Base-by-base conservation (phyloP, 2,888 invertebrate species). In the Dasypolia templi region DNA sequence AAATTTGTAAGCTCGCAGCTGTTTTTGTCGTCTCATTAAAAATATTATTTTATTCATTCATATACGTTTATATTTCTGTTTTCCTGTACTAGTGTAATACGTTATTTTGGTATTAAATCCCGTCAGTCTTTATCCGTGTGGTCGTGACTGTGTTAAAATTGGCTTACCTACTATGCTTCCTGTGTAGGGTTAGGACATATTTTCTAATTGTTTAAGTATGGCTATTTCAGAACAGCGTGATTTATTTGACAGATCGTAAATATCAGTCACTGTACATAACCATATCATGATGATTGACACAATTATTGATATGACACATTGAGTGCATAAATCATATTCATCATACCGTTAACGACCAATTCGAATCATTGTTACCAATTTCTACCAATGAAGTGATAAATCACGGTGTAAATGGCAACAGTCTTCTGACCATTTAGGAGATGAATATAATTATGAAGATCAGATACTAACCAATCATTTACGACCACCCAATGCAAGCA, bases 41-140 rank as follows among this genome's bases (percentile, higher is more conserved):
- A 39, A 44, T 26, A 42, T 53, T n/a, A 11, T 53, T 55, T 65
- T 55, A 66, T 63, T 59, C 12, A 22, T 62, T 53, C 22, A 65
- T 53, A 62, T 29, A 42, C n/a, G 12, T 62, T 72, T 71, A n/a
- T 51, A 46, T 49, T 42, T 68, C 22, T 32, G 46, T 56, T 79
- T 73, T 46, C 26, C 14, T 44, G 29, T 71, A 56, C 29, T 35
- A n/a, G 19, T 46, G 39, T 53, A 49, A 12, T 46, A 59, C 29
- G 42, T 71, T 44, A 67, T 67, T 63, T n/a, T 63, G 66, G 56
- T 81, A 81, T 53, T 70, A 29, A 42, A 53, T 44, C 26, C 46
- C 3, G 65, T 49, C 32, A 32, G 49, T 14, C 3, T 51, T 9
- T 22, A 19, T n/a, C 1, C 11, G 11, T 53, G 2, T 63, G 29